Percentiles rank a stretch among this genome's conserved stretches.
Conservation (phyloP, 2,797 vertebrate genomes). For the Acestrorhynchus altus region DNA sequence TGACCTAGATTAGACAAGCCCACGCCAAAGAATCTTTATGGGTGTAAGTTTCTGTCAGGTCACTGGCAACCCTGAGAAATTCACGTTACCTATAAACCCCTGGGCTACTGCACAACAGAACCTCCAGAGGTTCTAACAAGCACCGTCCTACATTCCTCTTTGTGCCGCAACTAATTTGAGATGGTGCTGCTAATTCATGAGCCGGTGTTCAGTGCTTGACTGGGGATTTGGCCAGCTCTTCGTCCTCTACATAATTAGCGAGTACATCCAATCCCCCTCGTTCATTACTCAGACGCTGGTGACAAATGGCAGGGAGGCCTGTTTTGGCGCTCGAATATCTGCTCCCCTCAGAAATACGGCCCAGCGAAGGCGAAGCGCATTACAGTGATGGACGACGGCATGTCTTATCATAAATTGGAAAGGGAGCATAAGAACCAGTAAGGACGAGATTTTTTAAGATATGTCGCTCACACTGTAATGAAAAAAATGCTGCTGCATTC, state of each 20-base stretch:
- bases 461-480: constrained; percentile 9
- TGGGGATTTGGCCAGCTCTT: constrained; percentile 69
- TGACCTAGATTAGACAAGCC: neutral
- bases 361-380: neutral
- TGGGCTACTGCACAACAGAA: neutral
- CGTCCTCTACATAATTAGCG: constrained; percentile 79
- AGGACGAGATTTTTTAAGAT: constrained; percentile 1
- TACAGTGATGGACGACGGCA: constrained; percentile 12
- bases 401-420: constrained; percentile 25
- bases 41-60: neutral
- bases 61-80: neutral
- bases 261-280: constrained; percentile 71
- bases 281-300: constrained; percentile 72
- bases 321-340: constrained; percentile 63
- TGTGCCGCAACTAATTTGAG: constrained; percentile 32
- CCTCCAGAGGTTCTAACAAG: constrained; percentile 21
- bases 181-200: constrained; percentile 31
- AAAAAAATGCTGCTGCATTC: too few species aligned
- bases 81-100: neutral
- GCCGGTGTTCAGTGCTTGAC: constrained; percentile 58
- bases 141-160: constrained; percentile 19
- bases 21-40: neutral
- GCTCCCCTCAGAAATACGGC: constrained; percentile 40
- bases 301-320: constrained; percentile 69
- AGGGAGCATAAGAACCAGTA: constrained; percentile 1